A percentile compares a stretch with the other conserved stretches of the same genome.
Evolutionary conservation across 2,888 invertebrate species (phyloP).

Genomic region (Bembecia ichneumoniformis): DNA sequence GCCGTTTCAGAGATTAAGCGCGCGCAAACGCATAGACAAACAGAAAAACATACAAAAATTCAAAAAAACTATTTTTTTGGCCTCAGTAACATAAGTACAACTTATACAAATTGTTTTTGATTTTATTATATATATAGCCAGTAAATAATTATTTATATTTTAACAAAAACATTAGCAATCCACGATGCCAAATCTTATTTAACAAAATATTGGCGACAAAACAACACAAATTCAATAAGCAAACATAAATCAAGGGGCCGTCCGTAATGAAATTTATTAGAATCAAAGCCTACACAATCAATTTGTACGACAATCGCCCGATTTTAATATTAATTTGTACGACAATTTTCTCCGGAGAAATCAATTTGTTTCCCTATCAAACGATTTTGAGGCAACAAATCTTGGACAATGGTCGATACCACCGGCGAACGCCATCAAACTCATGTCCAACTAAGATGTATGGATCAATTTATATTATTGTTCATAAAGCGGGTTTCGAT

Average conservation of each 20-base stretch:
- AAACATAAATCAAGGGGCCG: not conserved
- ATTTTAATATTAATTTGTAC: not conserved
- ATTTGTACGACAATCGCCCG: not conserved
- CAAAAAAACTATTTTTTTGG: too few relatives aligned
- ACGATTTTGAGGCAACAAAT: not conserved
- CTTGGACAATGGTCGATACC: not conserved
- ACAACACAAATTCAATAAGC: not conserved
- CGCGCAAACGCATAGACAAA: too few relatives aligned
- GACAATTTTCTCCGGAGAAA: not conserved
- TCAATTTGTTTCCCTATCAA: not conserved
- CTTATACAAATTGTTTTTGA: too few relatives aligned
- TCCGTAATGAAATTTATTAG: too few relatives aligned
- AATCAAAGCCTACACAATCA: not conserved
- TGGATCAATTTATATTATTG: slow-evolving; percentile 27
- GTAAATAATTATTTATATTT: too few relatives aligned
- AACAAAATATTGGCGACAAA: not conserved
- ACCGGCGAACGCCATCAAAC: slow-evolving; percentile 7
- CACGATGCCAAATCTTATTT: too few relatives aligned
- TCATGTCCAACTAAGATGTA: slow-evolving; percentile 15
- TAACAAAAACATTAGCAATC: too few relatives aligned
- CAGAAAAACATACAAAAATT: too few relatives aligned
- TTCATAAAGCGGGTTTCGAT: slow-evolving; percentile 48
- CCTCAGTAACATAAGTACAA: too few relatives aligned
- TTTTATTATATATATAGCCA: too few relatives aligned
- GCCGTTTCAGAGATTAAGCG: too few relatives aligned